Evolutionary conservation across 2,797 vertebrate genomes (phyloP), one percentile per base, ranked within the genome.

Genomic region (Anabacerthia variegaticeps): DNA sequence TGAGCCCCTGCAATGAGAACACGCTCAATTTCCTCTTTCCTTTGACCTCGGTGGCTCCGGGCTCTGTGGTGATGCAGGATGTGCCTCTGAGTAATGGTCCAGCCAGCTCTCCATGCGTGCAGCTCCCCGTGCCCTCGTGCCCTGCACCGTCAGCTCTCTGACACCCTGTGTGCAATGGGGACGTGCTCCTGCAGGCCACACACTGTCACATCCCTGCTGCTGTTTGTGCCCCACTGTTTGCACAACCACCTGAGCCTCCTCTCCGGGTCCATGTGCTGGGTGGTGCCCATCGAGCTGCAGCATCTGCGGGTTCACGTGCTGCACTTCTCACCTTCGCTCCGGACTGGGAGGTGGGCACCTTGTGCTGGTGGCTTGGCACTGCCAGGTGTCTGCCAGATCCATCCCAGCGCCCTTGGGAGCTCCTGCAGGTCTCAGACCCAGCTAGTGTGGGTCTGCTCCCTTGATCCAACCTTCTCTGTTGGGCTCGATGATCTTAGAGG

Each of bases 31-130:
- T 88, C 86, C 75, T 88, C 73, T 51, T 92, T 44, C 51, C 69
- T 58, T 56, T 85, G 91, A 84, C 69, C 89, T 93, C 69, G 51
- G 76, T 73, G 32, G 51, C 80, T 82, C 83, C 34, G 55, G 66
- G 56, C 6, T 4, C 37, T 37, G 54, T 0, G 3, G 24, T 4
- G 75, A 19, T 62, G 76, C 85, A 32, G 84, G 41, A 58, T 80
- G n/a, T 75, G 5, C 18, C 58, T 41, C 27, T 37, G 54, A 68
- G 66, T 7, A 55, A 55, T 43, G 43, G 7, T 1, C 14, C 80
- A 46, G 83, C 51, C 69, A 46, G 13, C 32, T 23, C 71, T 36
- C 28, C 0, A 0, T 30, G 46, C 0, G 0, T 32, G 51, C 77
- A 63, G 69, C 8, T 11, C 36, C 2, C 3, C 0, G 12, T n/a